phyloP scores from a whole-genome alignment of 35 echinoderm and acorn worm genomes.

The Hemicentrotus pulcherrimus region DNA sequence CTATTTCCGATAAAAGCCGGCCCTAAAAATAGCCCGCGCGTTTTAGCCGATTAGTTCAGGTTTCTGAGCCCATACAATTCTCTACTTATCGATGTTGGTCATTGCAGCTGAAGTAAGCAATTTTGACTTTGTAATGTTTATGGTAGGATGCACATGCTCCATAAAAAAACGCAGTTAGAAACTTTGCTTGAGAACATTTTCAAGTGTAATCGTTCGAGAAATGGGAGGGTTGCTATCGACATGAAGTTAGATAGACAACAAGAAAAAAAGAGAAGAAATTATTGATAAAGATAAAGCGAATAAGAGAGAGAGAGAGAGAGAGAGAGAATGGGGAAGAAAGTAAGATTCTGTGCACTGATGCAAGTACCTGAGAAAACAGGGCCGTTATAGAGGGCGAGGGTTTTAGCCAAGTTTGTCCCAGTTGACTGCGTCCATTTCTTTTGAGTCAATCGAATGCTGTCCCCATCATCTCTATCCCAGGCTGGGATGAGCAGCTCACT shows the following conservation, averaged over 20 bases:
- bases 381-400: too few species aligned
- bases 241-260: not conserved
- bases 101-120: not conserved
- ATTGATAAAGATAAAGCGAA: too few species aligned
- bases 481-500: too few species aligned
- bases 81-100: not conserved
- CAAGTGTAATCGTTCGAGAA: constrained; percentile 11
- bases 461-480: too few species aligned
- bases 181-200: constrained; percentile 19
- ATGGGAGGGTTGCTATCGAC: not conserved
- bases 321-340: too few species aligned
- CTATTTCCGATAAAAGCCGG: not conserved
- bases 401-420: too few species aligned
- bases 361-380: too few species aligned
- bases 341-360: too few species aligned
- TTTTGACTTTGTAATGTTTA: not conserved
- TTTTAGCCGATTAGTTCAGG: not conserved
- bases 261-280: too few species aligned
- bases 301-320: not conserved
- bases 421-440: too few species aligned
- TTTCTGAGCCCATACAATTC: not conserved
- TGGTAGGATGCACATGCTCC: not conserved
- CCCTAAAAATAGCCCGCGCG: not conserved
- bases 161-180: not conserved
- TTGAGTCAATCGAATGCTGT: too few species aligned